Evolutionary conservation across 2,797 vertebrate species (phyloP), one percentile per base, ranked within the genome.

Genomic region (Rhynchotus rufescens): DNA sequence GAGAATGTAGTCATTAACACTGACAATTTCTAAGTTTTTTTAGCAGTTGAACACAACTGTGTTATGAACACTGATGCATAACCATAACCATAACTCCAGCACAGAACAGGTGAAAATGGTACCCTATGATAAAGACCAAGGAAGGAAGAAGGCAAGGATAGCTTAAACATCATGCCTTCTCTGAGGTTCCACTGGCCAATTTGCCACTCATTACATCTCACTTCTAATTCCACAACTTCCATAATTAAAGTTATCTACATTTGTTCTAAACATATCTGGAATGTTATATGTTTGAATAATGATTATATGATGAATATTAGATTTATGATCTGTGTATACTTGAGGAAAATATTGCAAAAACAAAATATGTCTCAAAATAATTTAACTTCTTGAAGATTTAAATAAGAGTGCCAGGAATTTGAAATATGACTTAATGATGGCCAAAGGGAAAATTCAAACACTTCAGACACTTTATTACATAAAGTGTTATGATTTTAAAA

Each of bases 391-490:
- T 82, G 65, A 84, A 92, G 80, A 75, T 23, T 80, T 92, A 77
- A 88, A 52, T 74, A 74, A 88, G 65, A 74, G 75, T 32, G n/a
- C 79, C 75, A 96, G 68, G 54, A 93, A 91, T 80, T 84, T 92
- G 75, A 96, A 88, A 88, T 88, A 93, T 62, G 75, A 62, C 61
- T 56, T 77, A 88, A 82, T 62, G 59, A 75, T 90, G 59, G 61
- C 68, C 86, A 91, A 92, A 94, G 65, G 45, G 65, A 86, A 92
- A 93, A 86, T 60, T 82, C 52, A 76, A 90, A 89, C 16, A 26
- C 49, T 65, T 80, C 65, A 87, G 42, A 40, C n/a, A 75, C 84
- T 84, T 86, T 82, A 61, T 65, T 83, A 66, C 34, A 68, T 82
- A 47, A 92, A 86, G 49, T 77, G 71, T 56, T 44, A 26, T 26